phyloP scores from a whole-genome alignment of 2,113 vertebrate species.

The Apteryx mantelli region DNA sequence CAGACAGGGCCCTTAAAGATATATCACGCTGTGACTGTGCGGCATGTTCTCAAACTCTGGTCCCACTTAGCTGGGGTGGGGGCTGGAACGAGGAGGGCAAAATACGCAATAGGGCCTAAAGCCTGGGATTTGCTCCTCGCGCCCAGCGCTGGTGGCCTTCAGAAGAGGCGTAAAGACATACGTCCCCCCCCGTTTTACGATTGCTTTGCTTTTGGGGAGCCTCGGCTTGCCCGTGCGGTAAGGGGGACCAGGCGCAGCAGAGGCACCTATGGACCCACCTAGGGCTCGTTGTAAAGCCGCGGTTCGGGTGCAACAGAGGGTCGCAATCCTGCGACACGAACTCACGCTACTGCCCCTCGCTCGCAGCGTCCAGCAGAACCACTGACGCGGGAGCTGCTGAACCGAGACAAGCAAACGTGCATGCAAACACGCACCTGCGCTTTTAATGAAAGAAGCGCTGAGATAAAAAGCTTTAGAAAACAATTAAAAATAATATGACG shows the following conservation, averaged over 20 bases:
- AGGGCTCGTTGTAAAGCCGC: rapidly evolving
- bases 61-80: neutral
- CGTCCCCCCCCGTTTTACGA: no score
- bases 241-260: neutral
- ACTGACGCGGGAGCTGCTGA: no score
- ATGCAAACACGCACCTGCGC: no score
- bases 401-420: no score
- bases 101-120: neutral
- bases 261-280: neutral
- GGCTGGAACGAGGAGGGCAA: neutral
- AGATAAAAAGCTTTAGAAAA: no score
- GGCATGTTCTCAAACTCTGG: neutral
- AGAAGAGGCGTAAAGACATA: neutral
- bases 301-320: rapidly evolving
- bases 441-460: no score
- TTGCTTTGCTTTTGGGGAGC: no score
- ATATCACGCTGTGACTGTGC: neutral
- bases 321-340: neutral
- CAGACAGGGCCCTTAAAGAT: neutral
- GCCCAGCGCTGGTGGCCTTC: neutral
- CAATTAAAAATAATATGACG: no score
- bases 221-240: no score
- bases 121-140: neutral
- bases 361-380: no score
- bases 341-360: no score